Conservation (phyloP, 2,888 invertebrate species). For the Ptychoptera contaminata region DNA sequence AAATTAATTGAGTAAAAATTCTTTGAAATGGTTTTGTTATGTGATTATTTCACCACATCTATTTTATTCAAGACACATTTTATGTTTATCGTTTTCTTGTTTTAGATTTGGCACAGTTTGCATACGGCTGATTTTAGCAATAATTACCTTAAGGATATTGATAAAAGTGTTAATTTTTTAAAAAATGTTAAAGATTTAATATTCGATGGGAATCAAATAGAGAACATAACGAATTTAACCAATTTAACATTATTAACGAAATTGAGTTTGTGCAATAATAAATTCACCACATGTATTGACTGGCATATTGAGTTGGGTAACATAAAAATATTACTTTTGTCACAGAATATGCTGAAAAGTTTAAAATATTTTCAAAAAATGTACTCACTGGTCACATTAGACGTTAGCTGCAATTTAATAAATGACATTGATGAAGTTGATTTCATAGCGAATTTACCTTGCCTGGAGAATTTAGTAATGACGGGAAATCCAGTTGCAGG, state of each 20-base stretch:
- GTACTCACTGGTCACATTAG: conserved; percentile 71
- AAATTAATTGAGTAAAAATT: too few relatives aligned
- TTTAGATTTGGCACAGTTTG: conserved; percentile 6
- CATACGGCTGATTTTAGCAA: not conserved
- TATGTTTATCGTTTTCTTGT: not conserved
- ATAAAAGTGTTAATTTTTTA: conserved; percentile 62
- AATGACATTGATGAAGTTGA: conserved; percentile 65
- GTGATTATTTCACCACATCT: too few relatives aligned
- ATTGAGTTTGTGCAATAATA: conserved; percentile 67
- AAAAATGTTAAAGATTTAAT: conserved; percentile 55
- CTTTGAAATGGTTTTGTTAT: too few relatives aligned
- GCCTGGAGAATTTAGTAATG: conserved; percentile 71
- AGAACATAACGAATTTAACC: conserved; percentile 58
- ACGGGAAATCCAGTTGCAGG: conserved; percentile 80
- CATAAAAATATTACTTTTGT: conserved; percentile 67
- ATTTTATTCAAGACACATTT: not conserved
- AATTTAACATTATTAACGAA: conserved; percentile 58
- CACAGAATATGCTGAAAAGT: conserved; percentile 64
- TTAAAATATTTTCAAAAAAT: conserved; percentile 62
- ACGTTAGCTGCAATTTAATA: conserved; percentile 76
- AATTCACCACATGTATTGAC: conserved; percentile 51
- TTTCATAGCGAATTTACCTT: conserved; percentile 64
- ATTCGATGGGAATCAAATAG: conserved; percentile 64
- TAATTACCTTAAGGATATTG: conserved; percentile 61
- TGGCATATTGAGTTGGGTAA: conserved; percentile 80